Evolutionary conservation across 2,113 vertebrate species (phyloP).

Genomic region (Callionymus lyra): DNA sequence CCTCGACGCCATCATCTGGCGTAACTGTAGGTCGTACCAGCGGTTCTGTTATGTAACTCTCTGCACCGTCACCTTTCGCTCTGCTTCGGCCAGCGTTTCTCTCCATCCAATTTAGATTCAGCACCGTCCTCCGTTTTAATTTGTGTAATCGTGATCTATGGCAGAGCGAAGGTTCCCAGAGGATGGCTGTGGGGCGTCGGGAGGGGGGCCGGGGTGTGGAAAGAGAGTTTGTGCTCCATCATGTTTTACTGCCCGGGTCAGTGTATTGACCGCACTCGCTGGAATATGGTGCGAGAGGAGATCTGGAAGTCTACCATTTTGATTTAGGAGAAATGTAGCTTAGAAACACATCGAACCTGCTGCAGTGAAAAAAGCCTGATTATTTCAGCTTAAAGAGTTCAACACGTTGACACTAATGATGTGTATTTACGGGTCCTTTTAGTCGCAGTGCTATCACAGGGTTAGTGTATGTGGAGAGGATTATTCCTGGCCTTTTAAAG

Average conservation of each 20-base stretch:
- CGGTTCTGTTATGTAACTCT: slow-evolving; percentile 11
- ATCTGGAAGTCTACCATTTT: no score
- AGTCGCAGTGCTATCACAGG: no score
- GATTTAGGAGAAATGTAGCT: no score
- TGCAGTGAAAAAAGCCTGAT: no score
- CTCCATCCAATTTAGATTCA: neutral
- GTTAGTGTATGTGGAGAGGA: no score
- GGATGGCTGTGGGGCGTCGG: neutral
- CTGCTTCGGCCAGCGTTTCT: neutral
- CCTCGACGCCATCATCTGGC: no score
- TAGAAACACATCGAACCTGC: no score
- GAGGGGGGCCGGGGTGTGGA: slow-evolving; percentile 14
- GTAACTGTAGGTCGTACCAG: no score
- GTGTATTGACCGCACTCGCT: slow-evolving; percentile 24
- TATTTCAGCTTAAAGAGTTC: no score
- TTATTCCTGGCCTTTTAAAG: no score
- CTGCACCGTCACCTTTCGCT: neutral
- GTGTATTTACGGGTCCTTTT: no score
- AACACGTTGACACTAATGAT: no score
- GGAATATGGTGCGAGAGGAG: neutral
- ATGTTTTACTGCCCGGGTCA: slow-evolving; percentile 21
- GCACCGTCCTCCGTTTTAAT: slow-evolving; percentile 3
- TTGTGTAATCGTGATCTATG: slow-evolving; percentile 5
- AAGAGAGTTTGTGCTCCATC: slow-evolving; percentile 44
- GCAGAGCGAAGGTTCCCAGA: neutral